phyloP scores from a whole-genome alignment of 2,888 invertebrate species.

The Ernsta delagoae region DNA sequence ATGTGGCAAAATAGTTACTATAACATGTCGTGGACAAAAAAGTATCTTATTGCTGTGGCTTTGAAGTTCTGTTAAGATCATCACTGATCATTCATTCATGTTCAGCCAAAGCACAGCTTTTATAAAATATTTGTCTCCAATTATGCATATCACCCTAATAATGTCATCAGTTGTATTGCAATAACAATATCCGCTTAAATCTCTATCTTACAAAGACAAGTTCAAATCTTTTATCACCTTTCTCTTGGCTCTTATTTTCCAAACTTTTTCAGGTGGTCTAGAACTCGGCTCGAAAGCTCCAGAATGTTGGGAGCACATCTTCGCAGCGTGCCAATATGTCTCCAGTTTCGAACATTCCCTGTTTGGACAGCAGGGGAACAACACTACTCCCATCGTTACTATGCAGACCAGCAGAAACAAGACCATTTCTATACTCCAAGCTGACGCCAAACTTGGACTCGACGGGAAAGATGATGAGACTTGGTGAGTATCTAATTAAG shows the following conservation, averaged over 20 bases:
- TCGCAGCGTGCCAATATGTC: conserved; percentile 96
- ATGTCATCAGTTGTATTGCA: too few relatives aligned
- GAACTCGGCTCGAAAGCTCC: conserved; percentile 96
- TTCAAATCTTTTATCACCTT: neutral
- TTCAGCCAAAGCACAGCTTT: too few relatives aligned
- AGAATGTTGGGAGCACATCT: conserved; percentile 98
- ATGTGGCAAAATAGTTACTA: too few relatives aligned
- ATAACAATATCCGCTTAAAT: too few relatives aligned
- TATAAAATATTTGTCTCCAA: too few relatives aligned
- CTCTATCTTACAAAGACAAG: too few relatives aligned
- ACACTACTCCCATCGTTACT: conserved; percentile 86
- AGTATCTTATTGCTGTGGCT: too few relatives aligned
- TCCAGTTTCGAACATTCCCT: conserved; percentile 95
- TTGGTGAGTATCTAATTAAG: too few relatives aligned
- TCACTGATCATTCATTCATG: too few relatives aligned
- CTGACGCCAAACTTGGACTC: conserved; percentile 82
- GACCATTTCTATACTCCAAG: conserved; percentile 85
- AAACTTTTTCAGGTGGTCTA: conserved; percentile 86
- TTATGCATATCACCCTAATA: too few relatives aligned
- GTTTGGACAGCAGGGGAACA: conserved; percentile 92
- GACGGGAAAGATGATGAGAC: conserved; percentile 88
- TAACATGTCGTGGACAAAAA: too few relatives aligned
- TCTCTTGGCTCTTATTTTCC: neutral
- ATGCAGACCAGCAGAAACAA: conserved; percentile 87
- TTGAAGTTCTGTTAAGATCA: too few relatives aligned